These are phyloP conservation scores for Ischnura elegans DNA, from an alignment of 2,888 invertebrate genomes.

Conservation along the genomic window DNA sequence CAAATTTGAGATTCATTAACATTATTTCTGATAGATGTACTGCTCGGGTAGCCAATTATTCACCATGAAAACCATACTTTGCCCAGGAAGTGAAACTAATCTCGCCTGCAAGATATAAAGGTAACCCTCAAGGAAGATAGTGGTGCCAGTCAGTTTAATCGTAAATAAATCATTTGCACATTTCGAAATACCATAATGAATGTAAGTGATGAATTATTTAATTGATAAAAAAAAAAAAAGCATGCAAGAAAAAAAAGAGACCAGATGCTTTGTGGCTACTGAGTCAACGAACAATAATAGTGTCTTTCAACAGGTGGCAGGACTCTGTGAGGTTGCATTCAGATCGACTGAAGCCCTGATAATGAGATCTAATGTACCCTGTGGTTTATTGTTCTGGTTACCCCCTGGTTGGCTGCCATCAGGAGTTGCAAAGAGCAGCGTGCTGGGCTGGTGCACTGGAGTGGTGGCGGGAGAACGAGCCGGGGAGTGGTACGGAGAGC, in stretches of 20 bases:
- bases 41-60: no score
- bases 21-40: no score
- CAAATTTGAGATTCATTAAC: no score
- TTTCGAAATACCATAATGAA: not conserved
- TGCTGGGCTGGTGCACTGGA: conserved; percentile 71
- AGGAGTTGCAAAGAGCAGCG: conserved; percentile 69
- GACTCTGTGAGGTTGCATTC: conserved; percentile 9
- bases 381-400: conserved; percentile 62
- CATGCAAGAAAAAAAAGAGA: not conserved
- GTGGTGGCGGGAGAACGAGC: conserved; percentile 73
- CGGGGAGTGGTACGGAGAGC: conserved; percentile 74
- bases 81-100: not conserved
- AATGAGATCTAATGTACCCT: conserved; percentile 64
- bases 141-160: not conserved
- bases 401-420: conserved; percentile 65
- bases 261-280: no score
- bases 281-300: not conserved
- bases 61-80: not conserved
- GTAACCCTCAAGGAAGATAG: not conserved
- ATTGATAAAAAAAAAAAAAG: not conserved
- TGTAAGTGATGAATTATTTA: not conserved
- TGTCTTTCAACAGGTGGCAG: conserved; percentile 3
- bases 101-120: no score
- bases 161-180: not conserved
- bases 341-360: conserved; percentile 20